Evolutionary conservation across 2,797 vertebrate genomes (phyloP), one percentile per base, ranked within the genome.

Genomic region (Acrossocheilus wenchowensis): DNA sequence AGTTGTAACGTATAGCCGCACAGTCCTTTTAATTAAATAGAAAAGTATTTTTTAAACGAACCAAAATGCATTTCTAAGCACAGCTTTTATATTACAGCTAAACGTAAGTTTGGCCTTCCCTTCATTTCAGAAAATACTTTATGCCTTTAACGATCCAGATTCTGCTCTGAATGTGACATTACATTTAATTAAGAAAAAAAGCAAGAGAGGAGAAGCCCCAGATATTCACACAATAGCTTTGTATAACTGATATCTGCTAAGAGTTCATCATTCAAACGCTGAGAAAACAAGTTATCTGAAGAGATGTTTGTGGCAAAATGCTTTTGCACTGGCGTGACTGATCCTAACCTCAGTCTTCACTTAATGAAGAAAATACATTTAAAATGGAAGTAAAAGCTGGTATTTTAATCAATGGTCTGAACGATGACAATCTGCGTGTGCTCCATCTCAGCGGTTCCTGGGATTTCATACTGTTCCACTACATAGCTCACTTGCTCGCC

Each of bases 341-440:
- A 52, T 60, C 52, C 64, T 39, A 23, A 7, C 39, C 21, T 48
- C 26, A 39, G 26, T 71, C 64, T 60, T 74, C 50, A 48, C 30
- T 73, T 26, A 6, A n/a, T 66, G 36, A 23, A 82, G 72, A 84
- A 64, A 69, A 79, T 23, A 74, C 66, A 23, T 62, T 86, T 68
- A 43, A 54, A 81, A 75, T 1, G 0, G 2, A 81, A 19, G 54
- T 30, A 57, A 52, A 71, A 62, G 19, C 23, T 30, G 39, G 6
- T 1, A 15, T 48, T 60, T 88, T 85, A 90, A 73, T 91, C 88
- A 60, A 91, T 90, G 62, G 90, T 91, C 83, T 90, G 90, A 50
- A 91, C 90, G 5, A 91, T 91, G 78, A 91, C 90, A 12, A 91
- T 91, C 78, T 91, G 90, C 14, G 90, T 89, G 41, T 90, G 89